Percentiles rank a stretch among this genome's conserved stretches.
Conservation (phyloP, 1,140 invertebrate species). For the Calycopis cecrops region DNA sequence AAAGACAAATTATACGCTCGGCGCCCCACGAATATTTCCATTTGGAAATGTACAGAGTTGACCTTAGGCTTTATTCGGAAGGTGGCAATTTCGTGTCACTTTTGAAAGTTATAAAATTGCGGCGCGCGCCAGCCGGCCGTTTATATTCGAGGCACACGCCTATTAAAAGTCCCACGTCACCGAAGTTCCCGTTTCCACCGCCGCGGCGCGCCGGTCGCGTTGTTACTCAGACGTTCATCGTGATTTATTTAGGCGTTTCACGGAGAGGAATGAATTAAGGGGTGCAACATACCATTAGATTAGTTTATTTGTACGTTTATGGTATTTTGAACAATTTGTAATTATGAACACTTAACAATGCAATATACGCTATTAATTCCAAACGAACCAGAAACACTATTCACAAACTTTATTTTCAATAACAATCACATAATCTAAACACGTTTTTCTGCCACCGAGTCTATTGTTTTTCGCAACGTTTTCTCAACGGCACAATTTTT, state of each 20-base stretch:
- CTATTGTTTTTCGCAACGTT: no score
- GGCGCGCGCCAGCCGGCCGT: conserved; percentile 36
- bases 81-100: conserved; percentile 49
- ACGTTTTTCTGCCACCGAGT: no score
- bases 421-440: no score
- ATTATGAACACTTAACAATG: no score
- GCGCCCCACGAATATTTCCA: conserved; percentile 7
- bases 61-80: conserved; percentile 34
- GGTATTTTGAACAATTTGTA: no score
- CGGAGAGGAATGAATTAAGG: background rate
- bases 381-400: no score
- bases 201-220: background rate
- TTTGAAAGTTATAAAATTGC: conserved; percentile 57
- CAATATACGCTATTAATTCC: no score
- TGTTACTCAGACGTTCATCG: background rate
- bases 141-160: conserved; percentile 46
- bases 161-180: conserved; percentile 50
- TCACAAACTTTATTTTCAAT: no score
- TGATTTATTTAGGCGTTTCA: conserved; percentile 3
- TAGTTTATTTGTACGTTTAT: no score
- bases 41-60: conserved; percentile 1
- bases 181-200: no score
- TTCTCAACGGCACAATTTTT: no score
- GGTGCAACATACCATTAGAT: no score
- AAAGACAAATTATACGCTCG: conserved; percentile 5